phyloP scores from a whole-genome alignment of 2,113 vertebrate genomes.

The Colius striatus region DNA sequence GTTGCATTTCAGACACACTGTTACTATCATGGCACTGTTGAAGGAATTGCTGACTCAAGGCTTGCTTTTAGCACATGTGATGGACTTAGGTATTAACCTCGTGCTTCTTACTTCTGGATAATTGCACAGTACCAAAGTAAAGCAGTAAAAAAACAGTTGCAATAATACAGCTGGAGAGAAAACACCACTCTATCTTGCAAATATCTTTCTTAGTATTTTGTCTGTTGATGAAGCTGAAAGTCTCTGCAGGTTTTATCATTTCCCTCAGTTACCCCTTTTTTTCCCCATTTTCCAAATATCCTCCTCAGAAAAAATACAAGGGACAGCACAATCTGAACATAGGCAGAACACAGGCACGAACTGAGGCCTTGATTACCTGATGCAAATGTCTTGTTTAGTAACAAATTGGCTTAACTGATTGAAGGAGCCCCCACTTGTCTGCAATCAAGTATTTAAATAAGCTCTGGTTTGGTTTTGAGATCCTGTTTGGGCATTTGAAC shows the following conservation, averaged over 20 bases:
- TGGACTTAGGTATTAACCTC: slow-evolving; percentile 72
- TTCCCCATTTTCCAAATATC: not conserved
- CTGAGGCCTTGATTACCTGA: not conserved
- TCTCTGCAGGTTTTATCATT: not conserved
- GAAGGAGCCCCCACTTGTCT: not conserved
- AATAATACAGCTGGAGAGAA: not conserved
- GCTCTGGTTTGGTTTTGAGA: not conserved
- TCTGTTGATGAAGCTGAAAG: not conserved
- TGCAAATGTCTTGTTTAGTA: not conserved
- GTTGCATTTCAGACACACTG: slow-evolving; percentile 69
- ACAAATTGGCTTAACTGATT: not conserved
- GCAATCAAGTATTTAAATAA: rapidly evolving
- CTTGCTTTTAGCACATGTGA: slow-evolving; percentile 70
- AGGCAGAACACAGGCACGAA: not conserved
- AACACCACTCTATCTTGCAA: not conserved
- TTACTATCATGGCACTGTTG: slow-evolving; percentile 71
- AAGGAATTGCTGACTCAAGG: slow-evolving; percentile 60
- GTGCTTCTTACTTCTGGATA: not conserved
- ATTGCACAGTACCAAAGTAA: not conserved
- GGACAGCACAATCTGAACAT: not conserved
- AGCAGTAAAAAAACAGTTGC: not conserved
- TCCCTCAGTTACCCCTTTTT: not conserved
- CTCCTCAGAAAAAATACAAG: not conserved
- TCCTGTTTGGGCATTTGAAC: not conserved
- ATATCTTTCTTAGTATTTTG: not conserved